Conservation (phyloP, 2,888 invertebrate genomes). For the Agrotis exclamationis region DNA sequence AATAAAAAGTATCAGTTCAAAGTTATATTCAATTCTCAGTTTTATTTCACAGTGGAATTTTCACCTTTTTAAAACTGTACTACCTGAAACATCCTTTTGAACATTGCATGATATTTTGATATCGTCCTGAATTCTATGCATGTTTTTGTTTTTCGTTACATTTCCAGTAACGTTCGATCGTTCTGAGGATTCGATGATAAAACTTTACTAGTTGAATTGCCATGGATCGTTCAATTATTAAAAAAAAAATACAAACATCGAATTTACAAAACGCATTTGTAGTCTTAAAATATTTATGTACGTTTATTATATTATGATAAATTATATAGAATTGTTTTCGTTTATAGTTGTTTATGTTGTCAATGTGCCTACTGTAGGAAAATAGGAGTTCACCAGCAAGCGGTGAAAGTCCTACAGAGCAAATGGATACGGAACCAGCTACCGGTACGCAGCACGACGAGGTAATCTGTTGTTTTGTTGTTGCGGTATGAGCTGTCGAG, state of each 20-base stretch:
- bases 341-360: constrained; percentile 72
- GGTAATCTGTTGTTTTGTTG: constrained; percentile 70
- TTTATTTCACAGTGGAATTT: background rate
- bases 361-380: constrained; percentile 78
- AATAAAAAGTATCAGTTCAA: background rate
- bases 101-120: constrained; percentile 34
- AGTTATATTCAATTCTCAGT: background rate
- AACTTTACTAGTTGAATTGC: background rate
- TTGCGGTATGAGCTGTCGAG: constrained; percentile 17
- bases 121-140: constrained; percentile 29
- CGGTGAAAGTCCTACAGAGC: constrained; percentile 69
- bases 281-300: constrained; percentile 30
- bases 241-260: background rate
- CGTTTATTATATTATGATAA: constrained; percentile 31
- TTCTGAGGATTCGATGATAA: constrained; percentile 29
- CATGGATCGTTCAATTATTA: background rate
- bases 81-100: constrained; percentile 1
- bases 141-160: constrained; percentile 43
- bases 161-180: constrained; percentile 14
- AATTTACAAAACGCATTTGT: constrained; percentile 28
- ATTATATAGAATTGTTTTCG: constrained; percentile 53
- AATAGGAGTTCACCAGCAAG: constrained; percentile 72
- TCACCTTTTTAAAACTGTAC: background rate
- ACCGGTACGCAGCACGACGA: constrained; percentile 69
- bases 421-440: constrained; percentile 72